These are phyloP conservation scores for Capitulum mitella DNA, from an alignment of 2,888 invertebrate species.

Conservation along the genomic window DNA sequence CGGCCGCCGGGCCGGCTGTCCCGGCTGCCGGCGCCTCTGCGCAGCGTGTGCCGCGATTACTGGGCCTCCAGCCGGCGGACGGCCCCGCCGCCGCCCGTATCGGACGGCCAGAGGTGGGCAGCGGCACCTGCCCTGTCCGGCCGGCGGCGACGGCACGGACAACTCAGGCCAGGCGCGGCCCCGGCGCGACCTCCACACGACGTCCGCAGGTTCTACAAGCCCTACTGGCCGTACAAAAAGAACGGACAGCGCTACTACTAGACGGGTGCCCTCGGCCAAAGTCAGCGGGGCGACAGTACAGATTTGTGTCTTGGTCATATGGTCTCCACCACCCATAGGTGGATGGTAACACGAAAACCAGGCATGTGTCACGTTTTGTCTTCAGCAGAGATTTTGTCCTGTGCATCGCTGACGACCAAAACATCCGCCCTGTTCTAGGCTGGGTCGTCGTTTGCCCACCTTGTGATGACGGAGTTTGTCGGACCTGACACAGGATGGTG, in stretches of 20 bases:
- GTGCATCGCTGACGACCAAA: too few relatives aligned
- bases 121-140: not conserved
- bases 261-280: too few relatives aligned
- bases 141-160: not conserved
- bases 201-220: not conserved
- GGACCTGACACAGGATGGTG: too few relatives aligned
- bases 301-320: too few relatives aligned
- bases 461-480: too few relatives aligned
- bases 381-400: too few relatives aligned
- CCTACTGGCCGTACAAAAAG: slow-evolving; percentile 10
- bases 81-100: not conserved
- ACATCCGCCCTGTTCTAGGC: too few relatives aligned
- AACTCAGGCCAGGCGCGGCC: not conserved
- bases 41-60: not conserved
- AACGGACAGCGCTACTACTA: not conserved
- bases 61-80: not conserved
- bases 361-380: too few relatives aligned
- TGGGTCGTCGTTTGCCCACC: too few relatives aligned
- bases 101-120: not conserved
- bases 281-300: too few relatives aligned
- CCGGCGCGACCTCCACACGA: not conserved
- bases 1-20: not conserved
- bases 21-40: not conserved
- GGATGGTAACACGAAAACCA: too few relatives aligned
- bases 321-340: too few relatives aligned